Conservation (phyloP, 2,888 invertebrate genomes). For the Druceiella hillmani region DNA sequence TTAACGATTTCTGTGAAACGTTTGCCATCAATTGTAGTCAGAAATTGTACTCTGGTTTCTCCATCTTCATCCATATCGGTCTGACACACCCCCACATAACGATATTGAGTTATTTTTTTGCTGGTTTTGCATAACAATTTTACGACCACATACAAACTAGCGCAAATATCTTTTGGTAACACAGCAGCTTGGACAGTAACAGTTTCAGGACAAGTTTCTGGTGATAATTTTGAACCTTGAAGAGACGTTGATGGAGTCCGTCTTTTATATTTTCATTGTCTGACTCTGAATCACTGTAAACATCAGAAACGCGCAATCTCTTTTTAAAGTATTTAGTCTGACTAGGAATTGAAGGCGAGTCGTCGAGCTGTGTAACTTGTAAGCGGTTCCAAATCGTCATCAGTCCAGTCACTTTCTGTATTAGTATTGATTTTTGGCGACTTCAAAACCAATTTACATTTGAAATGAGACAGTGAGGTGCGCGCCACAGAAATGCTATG, state of each 20-base stretch:
- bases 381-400: slow-evolving; percentile 15
- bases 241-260: slow-evolving; percentile 16
- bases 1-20: slow-evolving; percentile 18
- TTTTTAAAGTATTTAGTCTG: slow-evolving; percentile 9
- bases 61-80: slow-evolving; percentile 18
- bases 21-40: slow-evolving; percentile 20
- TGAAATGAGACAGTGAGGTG: not conserved
- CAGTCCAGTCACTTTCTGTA: slow-evolving; percentile 13
- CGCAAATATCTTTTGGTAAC: slow-evolving; percentile 18
- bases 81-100: slow-evolving; percentile 17
- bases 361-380: slow-evolving; percentile 13
- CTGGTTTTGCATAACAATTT: slow-evolving; percentile 16
- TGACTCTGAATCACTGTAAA: slow-evolving; percentile 12
- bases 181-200: slow-evolving; percentile 9
- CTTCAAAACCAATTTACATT: slow-evolving; percentile 2
- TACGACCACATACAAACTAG: slow-evolving; percentile 20
- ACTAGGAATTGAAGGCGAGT: slow-evolving; percentile 5
- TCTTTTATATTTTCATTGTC: slow-evolving; percentile 10
- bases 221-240: slow-evolving; percentile 14
- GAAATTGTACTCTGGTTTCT: slow-evolving; percentile 11
- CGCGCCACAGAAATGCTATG: slow-evolving; percentile 3
- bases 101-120: slow-evolving; percentile 17
- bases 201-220: slow-evolving; percentile 16
- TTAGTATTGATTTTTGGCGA: slow-evolving; percentile 7
- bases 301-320: slow-evolving; percentile 13